Evolutionary conservation across 2,797 vertebrate species (phyloP), one percentile per base, ranked within the genome.

Genomic region (Danio kyathit): DNA sequence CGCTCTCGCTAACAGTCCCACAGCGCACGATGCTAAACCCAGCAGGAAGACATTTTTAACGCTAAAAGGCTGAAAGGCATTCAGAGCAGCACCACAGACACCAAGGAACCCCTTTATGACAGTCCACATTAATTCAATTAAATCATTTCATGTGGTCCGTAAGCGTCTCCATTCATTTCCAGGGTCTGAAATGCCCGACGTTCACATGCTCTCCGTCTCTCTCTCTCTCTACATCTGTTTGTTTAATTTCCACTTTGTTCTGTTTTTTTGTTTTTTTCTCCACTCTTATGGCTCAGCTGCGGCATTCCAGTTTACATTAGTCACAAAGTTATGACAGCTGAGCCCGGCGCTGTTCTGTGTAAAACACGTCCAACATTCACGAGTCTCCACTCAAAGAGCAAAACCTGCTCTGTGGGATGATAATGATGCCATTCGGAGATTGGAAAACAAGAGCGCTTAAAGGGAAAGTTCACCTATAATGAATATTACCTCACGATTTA

Each of bases 181-280:
- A 71, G 38, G 67, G 67, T 52, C 57, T 61, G 57, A 29, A 29
- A 29, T 29, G 29, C n/a, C 65, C 16, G n/a, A 38, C 11, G 7
- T 56, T 74, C 71, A 57, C 82, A 85, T 85, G 17, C 69, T 64
- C 65, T 61, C 81, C 64, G 74, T 80, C 84, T 49, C 75, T 9
- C 86, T 49, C 75, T 9, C 86, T 10, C 86, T 88, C 83, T 84
- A 75, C 83, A 85, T 81, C 80, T 44, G 29, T 81, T 86, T 76
- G 60, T 80, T 80, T 54, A 57, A 57, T 71, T 82, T 71, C 78
- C 12, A n/a, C 69, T 54, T 83, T 79, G 64, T 83, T 79, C 61
- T 73, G 66, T 72, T 73, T 49, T 29, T 38, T 57, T 65, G 29
- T 80, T 77, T 74, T 48, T 38, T 21, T 74, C 67, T 17, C 11